Evolutionary conservation across 2,888 invertebrate genomes (phyloP).

Genomic region (Hydriomena furcata): DNA sequence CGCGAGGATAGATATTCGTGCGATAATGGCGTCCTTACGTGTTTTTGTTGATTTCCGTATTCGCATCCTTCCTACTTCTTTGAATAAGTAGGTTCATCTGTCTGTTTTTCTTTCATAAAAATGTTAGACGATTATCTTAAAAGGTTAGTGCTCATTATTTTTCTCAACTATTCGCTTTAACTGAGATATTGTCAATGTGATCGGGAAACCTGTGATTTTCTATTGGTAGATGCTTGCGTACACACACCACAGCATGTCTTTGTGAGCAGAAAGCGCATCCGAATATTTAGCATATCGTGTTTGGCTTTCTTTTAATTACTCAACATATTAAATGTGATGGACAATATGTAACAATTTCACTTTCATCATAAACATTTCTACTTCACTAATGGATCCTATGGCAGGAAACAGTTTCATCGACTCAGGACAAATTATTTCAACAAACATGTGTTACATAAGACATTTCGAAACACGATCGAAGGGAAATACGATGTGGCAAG

Average conservation of each 20-base stretch:
- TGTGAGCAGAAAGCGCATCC: slow-evolving; percentile 19
- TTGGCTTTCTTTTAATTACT: slow-evolving; percentile 8
- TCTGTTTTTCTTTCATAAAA: slow-evolving; percentile 27
- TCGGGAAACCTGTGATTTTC: not conserved
- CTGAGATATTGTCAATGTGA: no score
- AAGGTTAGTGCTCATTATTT: slow-evolving; percentile 30
- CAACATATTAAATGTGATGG: not conserved
- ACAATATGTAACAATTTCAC: no score
- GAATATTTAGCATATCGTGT: slow-evolving; percentile 6
- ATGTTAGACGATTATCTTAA: slow-evolving; percentile 38
- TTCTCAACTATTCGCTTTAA: not conserved
- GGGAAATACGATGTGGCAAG: slow-evolving; percentile 36
- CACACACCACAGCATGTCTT: no score
- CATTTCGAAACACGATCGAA: slow-evolving; percentile 30
- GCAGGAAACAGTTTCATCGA: no score
- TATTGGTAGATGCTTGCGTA: no score
- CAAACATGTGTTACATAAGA: slow-evolving; percentile 14
- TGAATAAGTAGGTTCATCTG: slow-evolving; percentile 27
- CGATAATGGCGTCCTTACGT: slow-evolving; percentile 31
- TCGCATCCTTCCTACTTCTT: slow-evolving; percentile 31
- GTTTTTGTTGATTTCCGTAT: slow-evolving; percentile 28
- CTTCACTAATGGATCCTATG: no score
- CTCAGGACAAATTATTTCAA: slow-evolving; percentile 5
- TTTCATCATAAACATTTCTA: no score
- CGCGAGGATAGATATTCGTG: slow-evolving; percentile 15